These are phyloP conservation scores for Paracyclopina nana DNA, from an alignment of 1,140 invertebrate genomes.

Conservation along the genomic window DNA sequence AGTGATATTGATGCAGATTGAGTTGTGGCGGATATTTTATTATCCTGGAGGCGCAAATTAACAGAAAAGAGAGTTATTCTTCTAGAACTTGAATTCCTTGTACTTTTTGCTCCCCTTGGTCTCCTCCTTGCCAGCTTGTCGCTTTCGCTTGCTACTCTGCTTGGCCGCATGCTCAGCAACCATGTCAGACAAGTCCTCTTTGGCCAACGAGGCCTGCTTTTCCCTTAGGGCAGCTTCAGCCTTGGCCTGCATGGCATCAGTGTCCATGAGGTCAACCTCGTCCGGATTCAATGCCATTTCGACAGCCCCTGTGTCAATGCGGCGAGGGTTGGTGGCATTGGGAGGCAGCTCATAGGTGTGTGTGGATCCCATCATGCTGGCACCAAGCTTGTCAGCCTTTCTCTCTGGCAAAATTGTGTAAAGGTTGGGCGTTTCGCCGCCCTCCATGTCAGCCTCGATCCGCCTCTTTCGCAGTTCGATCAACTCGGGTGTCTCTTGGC, in stretches of 20 bases:
- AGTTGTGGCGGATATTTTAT: too few relatives aligned
- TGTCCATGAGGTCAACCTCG: slow-evolving; percentile 76
- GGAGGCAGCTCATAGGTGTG: slow-evolving; percentile 74
- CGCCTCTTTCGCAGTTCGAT: slow-evolving; percentile 94
- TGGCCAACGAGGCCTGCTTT: slow-evolving; percentile 60
- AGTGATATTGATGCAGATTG: too few relatives aligned
- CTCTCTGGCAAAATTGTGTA: slow-evolving; percentile 90
- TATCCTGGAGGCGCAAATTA: too few relatives aligned
- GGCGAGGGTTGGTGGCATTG: slow-evolving; percentile 22
- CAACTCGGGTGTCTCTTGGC: slow-evolving; percentile 91
- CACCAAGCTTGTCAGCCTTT: slow-evolving; percentile 62
- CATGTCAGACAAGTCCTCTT: slow-evolving; percentile 96
- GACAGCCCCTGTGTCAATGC: slow-evolving; percentile 33
- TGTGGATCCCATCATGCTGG: slow-evolving; percentile 88
- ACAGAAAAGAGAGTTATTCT: too few relatives aligned
- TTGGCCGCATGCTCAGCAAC: slow-evolving; percentile 89
- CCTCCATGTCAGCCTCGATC: slow-evolving; percentile 91
- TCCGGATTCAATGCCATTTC: slow-evolving; percentile 91
- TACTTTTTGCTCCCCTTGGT: slow-evolving; percentile 75
- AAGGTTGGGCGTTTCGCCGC: slow-evolving; percentile 67
- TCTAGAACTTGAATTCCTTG: slow-evolving; percentile 92
- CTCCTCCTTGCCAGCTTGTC: slow-evolving; percentile 60
- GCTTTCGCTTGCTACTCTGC: slow-evolving; percentile 79
- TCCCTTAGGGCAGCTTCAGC: slow-evolving; percentile 91
- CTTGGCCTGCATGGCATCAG: slow-evolving; percentile 80